Conservation (phyloP, 2,888 invertebrate genomes). For the Cecidostiba fungosa region DNA sequence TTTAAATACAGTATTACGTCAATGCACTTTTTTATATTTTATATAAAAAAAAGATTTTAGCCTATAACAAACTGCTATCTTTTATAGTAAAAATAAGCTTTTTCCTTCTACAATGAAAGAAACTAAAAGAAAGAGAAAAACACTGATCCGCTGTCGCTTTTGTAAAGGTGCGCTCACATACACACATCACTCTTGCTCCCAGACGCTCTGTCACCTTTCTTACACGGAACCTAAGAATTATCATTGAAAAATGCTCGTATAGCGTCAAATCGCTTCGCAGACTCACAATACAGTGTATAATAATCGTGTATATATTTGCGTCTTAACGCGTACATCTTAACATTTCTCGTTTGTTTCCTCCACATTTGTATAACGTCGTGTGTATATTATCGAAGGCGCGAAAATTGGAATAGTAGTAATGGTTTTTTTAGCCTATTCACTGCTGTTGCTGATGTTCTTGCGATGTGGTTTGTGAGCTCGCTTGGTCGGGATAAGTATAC, state of each 20-base stretch:
- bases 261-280: conserved; percentile 6
- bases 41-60: conserved; percentile 32
- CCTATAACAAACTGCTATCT: conserved; percentile 31
- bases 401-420: background rate
- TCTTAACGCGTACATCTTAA: conserved; percentile 27
- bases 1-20: conserved; percentile 40
- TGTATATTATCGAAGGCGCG: conserved; percentile 1
- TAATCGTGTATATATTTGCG: conserved; percentile 41
- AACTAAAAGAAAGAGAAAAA: conserved; percentile 24
- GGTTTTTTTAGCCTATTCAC: conserved; percentile 37
- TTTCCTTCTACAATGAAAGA: conserved; percentile 28
- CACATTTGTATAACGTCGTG: background rate
- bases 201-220: background rate
- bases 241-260: conserved; percentile 33
- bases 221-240: background rate
- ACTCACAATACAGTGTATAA: conserved; percentile 49
- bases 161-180: conserved; percentile 19
- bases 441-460: conserved; percentile 70
- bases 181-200: background rate
- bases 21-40: conserved; percentile 46
- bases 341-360: conserved; percentile 59
- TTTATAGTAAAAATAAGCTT: conserved; percentile 45
- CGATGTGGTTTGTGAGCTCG: conserved; percentile 56
- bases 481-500: conserved; percentile 64
- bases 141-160: conserved; percentile 23